Evolutionary conservation across 1,140 invertebrate species (phyloP), one percentile per base, ranked within the genome.

Genomic region (Brachionus sp.): DNA sequence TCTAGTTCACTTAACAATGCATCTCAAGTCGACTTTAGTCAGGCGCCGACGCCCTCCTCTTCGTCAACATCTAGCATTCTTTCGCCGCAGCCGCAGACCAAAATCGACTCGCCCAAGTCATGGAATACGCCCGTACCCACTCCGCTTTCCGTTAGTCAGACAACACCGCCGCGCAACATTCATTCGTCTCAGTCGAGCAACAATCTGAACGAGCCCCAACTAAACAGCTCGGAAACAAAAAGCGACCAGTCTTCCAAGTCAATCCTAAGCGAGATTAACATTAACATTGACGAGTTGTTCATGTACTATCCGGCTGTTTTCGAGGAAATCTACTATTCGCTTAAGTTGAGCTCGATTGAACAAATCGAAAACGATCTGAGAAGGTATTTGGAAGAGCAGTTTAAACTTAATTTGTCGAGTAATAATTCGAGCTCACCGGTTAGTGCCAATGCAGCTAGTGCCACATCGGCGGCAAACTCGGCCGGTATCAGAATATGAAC

Each of bases 381-480:
- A 80, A 80, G 77, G 33, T 80, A 62, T 80, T 35, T 57, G 35
- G 77, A 80, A 62, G 35, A 80, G 39, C 77, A 80, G 16, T 80
- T 80, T 42, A 80, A 80, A 23, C 37, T 62, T 9, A 75, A 75
- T 25, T 57, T 80, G 35, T 80, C 77, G 12, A 66, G 37, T 42
- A 80, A 75, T 50, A 73, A 19, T 33, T 64, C 77, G 19, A 80
- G 33, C 35, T 39, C 75, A 35, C 53, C 75, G 75, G 53, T 62
- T 23, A 53, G 37, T 50, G 29, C 16, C n/a, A 42, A 16, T 70
- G 1, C 66, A 16, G 35, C 66, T 2, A 13, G 25, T 5, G 16
- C 50, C 5, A 19, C 46, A 6, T 13, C 39, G 39, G 7, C 39
- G 39, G 6, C 16, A 13, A 70, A 37, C 35, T 37, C 66, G 35